These are phyloP conservation scores for Sitodiplosis mosellana DNA, from an alignment of 1,140 invertebrate genomes.

Conservation along the genomic window DNA sequence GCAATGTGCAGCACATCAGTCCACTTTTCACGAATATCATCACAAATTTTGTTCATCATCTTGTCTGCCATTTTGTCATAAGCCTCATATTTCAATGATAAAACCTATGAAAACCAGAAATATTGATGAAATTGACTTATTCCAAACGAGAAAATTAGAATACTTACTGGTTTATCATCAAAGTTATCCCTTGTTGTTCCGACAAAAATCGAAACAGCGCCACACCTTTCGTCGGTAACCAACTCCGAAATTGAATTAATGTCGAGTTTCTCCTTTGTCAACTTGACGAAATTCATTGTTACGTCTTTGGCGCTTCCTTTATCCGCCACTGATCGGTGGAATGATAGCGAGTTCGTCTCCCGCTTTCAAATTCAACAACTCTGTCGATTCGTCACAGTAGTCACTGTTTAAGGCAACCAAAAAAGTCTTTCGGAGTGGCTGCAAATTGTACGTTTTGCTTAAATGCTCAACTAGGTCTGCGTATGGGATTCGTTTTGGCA, in stretches of 20 bases:
- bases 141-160: neutral
- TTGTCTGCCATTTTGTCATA: slow-evolving; percentile 82
- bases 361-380: slow-evolving; percentile 32
- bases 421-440: slow-evolving; percentile 45
- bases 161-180: slow-evolving; percentile 53
- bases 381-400: slow-evolving; percentile 38
- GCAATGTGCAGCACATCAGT: slow-evolving; percentile 52
- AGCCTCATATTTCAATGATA: slow-evolving; percentile 78
- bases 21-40: slow-evolving; percentile 50
- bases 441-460: slow-evolving; percentile 38
- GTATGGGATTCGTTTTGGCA: slow-evolving; percentile 31
- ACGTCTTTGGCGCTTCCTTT: slow-evolving; percentile 9
- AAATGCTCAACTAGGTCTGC: slow-evolving; percentile 37
- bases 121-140: slow-evolving; percentile 1
- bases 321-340: slow-evolving; percentile 73
- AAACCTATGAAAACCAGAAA: slow-evolving; percentile 32
- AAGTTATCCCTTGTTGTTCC: slow-evolving; percentile 85
- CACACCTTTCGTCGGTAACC: slow-evolving; percentile 55
- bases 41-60: slow-evolving; percentile 62
- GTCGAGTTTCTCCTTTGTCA: slow-evolving; percentile 46
- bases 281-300: slow-evolving; percentile 42
- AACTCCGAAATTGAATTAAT: slow-evolving; percentile 44
- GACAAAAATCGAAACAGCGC: slow-evolving; percentile 75
- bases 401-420: slow-evolving; percentile 68
- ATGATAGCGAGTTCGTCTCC: slow-evolving; percentile 69